These are phyloP conservation scores for Papilio helenus DNA, from an alignment of 1,140 invertebrate species.

Conservation along the genomic window DNA sequence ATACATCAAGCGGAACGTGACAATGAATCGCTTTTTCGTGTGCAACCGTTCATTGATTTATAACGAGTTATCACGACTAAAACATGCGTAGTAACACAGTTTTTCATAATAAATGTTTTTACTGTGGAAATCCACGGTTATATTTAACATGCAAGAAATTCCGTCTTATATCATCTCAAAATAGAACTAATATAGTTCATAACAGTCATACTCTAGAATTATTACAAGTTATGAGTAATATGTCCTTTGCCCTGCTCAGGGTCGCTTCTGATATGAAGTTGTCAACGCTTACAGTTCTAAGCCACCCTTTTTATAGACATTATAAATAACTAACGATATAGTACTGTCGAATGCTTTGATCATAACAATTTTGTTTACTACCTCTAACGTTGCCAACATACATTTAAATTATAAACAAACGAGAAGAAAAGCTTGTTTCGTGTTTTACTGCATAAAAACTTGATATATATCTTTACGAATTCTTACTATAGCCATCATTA, in stretches of 20 bases:
- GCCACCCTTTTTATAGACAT: constrained; percentile 8
- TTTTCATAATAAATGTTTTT: too few species aligned
- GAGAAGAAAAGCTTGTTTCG: neutral
- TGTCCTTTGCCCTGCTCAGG: constrained; percentile 5
- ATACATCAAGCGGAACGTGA: too few species aligned
- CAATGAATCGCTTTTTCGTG: too few species aligned
- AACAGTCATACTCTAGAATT: neutral
- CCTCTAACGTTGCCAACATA: neutral
- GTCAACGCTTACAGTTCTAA: neutral
- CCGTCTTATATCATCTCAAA: neutral
- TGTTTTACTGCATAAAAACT: neutral
- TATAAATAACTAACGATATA: neutral
- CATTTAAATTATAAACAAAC: neutral
- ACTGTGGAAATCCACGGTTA: too few species aligned
- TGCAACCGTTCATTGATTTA: too few species aligned
- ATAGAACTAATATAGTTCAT: neutral
- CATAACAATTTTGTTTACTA: neutral
- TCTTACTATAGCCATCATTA: neutral
- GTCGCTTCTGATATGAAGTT: constrained; percentile 3
- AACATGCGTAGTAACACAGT: too few species aligned
- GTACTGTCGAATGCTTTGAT: neutral
- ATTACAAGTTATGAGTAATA: neutral
- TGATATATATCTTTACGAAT: neutral
- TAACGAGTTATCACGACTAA: too few species aligned
- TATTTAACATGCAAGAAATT: neutral